Base-by-base conservation (phyloP, 1,140 invertebrate genomes). In the Hesperophylax magnus region DNA sequence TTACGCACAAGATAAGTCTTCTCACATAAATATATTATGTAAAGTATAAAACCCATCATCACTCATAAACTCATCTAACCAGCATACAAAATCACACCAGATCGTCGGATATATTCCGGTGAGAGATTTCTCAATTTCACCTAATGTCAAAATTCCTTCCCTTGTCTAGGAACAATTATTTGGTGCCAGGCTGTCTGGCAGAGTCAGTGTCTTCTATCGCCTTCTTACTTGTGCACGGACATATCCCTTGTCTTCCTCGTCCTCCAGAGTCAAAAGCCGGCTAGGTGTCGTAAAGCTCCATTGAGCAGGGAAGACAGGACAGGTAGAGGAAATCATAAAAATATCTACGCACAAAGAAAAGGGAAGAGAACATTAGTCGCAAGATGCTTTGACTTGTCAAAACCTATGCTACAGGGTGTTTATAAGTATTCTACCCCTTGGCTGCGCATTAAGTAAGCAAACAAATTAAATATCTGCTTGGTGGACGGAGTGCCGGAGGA, bases 241-340 rank as follows among this genome's bases (percentile, higher is more conserved):
- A 31, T 60, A 39, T 77, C 20, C 18, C n/a, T 34, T 39, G 27
- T 71, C 54, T 69, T 39, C n/a, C n/a, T 78, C 61, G 34, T 31
- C 75, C 24, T 17, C 14, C 14, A 31, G 47, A 56, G 71, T 56
- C 53, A 77, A 61, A 76, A 61, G 39, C 18, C 61, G 34, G 34
- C 34, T 77, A 39, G 34, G 75, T 77, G 58, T 77, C 75, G 34
- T 77, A 77, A 77, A 77, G 34, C 60, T 31, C 76, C 22, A 76
- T 65, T 65, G 60, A 63, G 31, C 60, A 39, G 34, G 34, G 34
- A 39, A 8, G 34, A 9, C 34, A 8, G 34, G 7, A 83, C 82
- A 83, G 82, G 82, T 83, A 83, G 77, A 83, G 82, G 82, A 83
- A 83, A 81, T 81, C 82, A 79, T 83, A 83, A 83, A 83, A 83